Evolutionary conservation across 2,888 invertebrate genomes (phyloP).

Genomic region (Yponomeuta malinellus): DNA sequence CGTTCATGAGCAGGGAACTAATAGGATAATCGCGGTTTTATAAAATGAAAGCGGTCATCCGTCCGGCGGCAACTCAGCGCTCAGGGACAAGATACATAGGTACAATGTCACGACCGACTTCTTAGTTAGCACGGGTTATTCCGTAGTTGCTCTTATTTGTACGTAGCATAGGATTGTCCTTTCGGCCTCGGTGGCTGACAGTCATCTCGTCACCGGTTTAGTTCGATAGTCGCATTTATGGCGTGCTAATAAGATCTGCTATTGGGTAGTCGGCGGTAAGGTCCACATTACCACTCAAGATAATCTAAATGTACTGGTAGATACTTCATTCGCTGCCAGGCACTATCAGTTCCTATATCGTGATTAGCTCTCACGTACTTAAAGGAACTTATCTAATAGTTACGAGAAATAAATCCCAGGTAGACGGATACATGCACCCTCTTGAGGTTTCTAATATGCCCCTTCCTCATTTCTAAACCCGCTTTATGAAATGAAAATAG

Average conservation of each 20-base stretch:
- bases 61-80: background rate
- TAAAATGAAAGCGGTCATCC: constrained; percentile 1
- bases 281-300: background rate
- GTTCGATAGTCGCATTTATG: no score
- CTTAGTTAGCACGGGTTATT: no score
- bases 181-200: no score
- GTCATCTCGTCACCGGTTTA: no score
- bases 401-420: no score
- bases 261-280: background rate
- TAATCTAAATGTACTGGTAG: background rate
- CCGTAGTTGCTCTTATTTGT: no score
- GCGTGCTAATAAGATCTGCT: no score
- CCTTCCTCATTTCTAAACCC: background rate
- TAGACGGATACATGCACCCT: no score
- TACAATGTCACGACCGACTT: no score
- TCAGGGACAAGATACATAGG: background rate
- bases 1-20: background rate
- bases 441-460: no score
- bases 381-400: background rate
- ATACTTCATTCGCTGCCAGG: background rate
- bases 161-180: no score
- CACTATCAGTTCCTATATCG: background rate
- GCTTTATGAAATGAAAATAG: background rate
- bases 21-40: background rate
- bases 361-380: background rate